phyloP scores from a whole-genome alignment of 2,113 vertebrate species.

The Engystomops pustulosus region DNA sequence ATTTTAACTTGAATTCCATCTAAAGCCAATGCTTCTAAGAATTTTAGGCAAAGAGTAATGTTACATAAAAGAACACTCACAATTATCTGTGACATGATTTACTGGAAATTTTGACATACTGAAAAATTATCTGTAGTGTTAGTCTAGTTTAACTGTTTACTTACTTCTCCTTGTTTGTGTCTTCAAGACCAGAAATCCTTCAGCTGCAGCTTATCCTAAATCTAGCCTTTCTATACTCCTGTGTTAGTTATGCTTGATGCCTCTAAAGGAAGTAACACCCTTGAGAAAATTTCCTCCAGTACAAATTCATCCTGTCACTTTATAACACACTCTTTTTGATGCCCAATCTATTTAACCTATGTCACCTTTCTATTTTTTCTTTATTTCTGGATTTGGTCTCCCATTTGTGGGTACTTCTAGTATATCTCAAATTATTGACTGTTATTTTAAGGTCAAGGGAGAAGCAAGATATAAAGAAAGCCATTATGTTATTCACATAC shows the following conservation, averaged over 20 bases:
- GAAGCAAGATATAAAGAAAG: slow-evolving; percentile 11
- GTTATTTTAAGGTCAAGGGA: slow-evolving; percentile 27
- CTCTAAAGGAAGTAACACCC: slow-evolving; percentile 27
- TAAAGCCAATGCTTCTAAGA: background rate
- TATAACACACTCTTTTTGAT: slow-evolving; percentile 14
- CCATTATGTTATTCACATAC: background rate
- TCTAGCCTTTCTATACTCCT: background rate
- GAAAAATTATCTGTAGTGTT: background rate
- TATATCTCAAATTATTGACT: slow-evolving; percentile 27
- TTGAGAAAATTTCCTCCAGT: slow-evolving; percentile 34
- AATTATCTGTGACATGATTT: background rate
- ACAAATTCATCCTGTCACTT: slow-evolving; percentile 15
- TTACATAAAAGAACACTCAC: slow-evolving; percentile 12
- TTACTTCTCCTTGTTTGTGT: background rate
- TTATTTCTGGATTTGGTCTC: background rate
- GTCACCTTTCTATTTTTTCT: background rate
- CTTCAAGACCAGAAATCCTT: slow-evolving; percentile 17
- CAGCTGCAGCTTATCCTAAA: background rate
- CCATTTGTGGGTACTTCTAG: background rate
- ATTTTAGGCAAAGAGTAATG: background rate
- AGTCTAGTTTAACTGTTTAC: slow-evolving; percentile 2
- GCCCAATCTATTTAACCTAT: background rate
- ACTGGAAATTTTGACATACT: slow-evolving; percentile 7
- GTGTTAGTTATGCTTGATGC: slow-evolving; percentile 21
- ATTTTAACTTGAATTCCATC: background rate